A percentile compares a stretch with the other conserved stretches of the same genome.
These are phyloP conservation scores for Bolinopsis microptera DNA, from an alignment of 37 sponge, comb jelly and placozoan species.

Conservation along the genomic window DNA sequence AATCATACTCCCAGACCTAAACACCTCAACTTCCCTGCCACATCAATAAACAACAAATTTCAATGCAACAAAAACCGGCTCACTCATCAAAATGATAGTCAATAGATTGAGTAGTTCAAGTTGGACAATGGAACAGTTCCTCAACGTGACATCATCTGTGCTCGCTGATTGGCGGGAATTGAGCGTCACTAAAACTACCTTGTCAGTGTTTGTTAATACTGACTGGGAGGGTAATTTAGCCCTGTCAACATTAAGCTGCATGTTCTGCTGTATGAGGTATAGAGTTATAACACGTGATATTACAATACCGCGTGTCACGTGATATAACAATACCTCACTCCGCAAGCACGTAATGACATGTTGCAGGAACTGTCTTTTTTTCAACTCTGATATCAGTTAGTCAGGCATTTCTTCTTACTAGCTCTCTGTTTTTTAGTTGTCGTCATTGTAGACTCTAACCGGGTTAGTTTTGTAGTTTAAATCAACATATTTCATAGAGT, in stretches of 20 bases:
- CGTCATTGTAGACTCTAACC: neutral
- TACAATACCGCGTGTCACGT: too few relatives aligned
- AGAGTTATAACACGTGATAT: too few relatives aligned
- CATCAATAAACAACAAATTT: too few relatives aligned
- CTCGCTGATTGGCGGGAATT: neutral
- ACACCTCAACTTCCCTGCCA: too few relatives aligned
- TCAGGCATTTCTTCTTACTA: neutral
- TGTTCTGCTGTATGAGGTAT: too few relatives aligned
- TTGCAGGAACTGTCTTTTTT: neutral
- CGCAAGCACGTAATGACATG: neutral
- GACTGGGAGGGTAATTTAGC: neutral
- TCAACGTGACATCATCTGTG: neutral
- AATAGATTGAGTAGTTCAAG: neutral
- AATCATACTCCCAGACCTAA: too few relatives aligned
- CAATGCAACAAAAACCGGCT: too few relatives aligned
- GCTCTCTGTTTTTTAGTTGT: neutral
- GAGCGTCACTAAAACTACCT: neutral
- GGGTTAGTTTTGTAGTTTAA: neutral
- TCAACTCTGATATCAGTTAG: neutral
- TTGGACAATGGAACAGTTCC: neutral
- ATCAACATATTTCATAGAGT: too few relatives aligned
- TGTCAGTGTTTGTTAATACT: neutral
- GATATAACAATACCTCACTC: neutral
- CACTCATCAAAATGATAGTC: neutral
- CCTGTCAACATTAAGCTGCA: neutral